Percentiles rank a stretch among this genome's conserved stretches.
phyloP scores from a whole-genome alignment of 1,140 invertebrate species.

The Lasioglossum albipes region DNA sequence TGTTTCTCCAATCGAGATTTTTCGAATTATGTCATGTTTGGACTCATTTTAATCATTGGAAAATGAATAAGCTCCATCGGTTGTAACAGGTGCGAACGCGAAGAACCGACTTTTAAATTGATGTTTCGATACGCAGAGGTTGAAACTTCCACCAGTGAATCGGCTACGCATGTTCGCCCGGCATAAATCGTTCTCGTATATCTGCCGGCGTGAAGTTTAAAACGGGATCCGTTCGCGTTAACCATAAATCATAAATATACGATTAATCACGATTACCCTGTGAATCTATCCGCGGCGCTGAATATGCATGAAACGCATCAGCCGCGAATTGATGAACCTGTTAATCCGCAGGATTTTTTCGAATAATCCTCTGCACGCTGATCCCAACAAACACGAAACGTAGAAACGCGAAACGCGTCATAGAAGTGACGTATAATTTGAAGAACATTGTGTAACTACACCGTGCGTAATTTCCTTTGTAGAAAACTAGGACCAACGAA shows the following conservation, averaged over 20 bases:
- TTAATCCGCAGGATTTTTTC: constrained; percentile 5
- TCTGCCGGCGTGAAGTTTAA: constrained; percentile 21
- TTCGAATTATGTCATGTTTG: too few relatives aligned
- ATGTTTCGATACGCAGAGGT: not conserved
- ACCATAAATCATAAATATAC: constrained; percentile 38
- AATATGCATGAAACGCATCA: constrained; percentile 30
- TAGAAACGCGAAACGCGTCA: too few relatives aligned
- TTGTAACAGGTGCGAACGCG: not conserved
- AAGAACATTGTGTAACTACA: too few relatives aligned
- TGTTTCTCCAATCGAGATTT: too few relatives aligned
- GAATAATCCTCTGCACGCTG: not conserved
- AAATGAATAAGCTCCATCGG: too few relatives aligned
- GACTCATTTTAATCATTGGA: too few relatives aligned
- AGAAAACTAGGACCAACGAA: not conserved
- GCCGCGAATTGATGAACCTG: constrained; percentile 4
- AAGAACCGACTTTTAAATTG: not conserved
- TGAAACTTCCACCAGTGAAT: not conserved
- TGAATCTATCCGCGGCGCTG: constrained; percentile 4
- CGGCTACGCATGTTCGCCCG: not conserved
- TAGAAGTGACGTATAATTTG: too few relatives aligned
- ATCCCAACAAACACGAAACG: too few relatives aligned
- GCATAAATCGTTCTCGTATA: constrained; percentile 37
- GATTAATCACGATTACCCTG: constrained; percentile 39
- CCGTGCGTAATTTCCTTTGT: not conserved
- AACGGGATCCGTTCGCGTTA: constrained; percentile 2